Evolutionary conservation across 1,140 invertebrate species (phyloP).

Genomic region (silkworm (Bombyx mori)): ASM3026992v2 NC_085110.1:9251001-9251500

Average conservation of each 20-base stretch:
- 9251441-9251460: constrained; percentile 58
- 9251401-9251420: constrained; percentile 40
- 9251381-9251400: constrained; percentile 64
- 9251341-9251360: constrained; percentile 62
- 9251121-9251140: constrained; percentile 54
- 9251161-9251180: constrained; percentile 59
- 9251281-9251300: constrained; percentile 68
- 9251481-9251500: constrained; percentile 39
- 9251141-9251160: constrained; percentile 57
- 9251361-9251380: constrained; percentile 64
- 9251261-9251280: constrained; percentile 66
- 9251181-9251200: constrained; percentile 50
- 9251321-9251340: constrained; percentile 64
- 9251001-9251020: constrained; percentile 38
- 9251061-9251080: constrained; percentile 44
- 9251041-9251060: constrained; percentile 63
- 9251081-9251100: constrained; percentile 47
- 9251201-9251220: constrained; percentile 61
- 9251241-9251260: constrained; percentile 60
- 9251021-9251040: constrained; percentile 61
- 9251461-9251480: constrained; percentile 53
- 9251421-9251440: constrained; percentile 51
- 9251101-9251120: constrained; percentile 58
- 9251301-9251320: constrained; percentile 59
- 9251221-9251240: constrained; percentile 60